phyloP scores from a whole-genome alignment of 2,113 vertebrate species.

The Glareola pratincola region DNA sequence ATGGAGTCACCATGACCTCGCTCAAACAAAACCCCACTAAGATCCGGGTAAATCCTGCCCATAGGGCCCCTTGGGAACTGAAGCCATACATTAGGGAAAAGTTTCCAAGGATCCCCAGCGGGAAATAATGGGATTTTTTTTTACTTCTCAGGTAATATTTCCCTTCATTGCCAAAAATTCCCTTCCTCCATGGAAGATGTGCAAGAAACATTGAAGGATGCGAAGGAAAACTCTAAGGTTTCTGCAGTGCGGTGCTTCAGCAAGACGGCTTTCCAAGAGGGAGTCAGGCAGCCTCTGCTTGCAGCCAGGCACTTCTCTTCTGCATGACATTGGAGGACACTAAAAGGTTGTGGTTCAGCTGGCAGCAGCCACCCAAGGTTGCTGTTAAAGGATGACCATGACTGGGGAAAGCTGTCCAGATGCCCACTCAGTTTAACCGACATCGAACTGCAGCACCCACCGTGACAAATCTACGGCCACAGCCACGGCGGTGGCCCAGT shows the following conservation, averaged over 20 bases:
- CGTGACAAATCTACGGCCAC: background rate
- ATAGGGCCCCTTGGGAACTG: background rate
- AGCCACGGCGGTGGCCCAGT: background rate
- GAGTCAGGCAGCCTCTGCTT: background rate
- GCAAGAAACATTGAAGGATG: background rate
- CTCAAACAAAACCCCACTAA: background rate
- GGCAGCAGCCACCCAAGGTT: background rate
- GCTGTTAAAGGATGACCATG: background rate
- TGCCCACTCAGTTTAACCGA: background rate
- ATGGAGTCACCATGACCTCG: background rate
- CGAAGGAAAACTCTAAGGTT: background rate
- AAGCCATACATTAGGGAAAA: background rate
- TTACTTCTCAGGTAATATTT: background rate
- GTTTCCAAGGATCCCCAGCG: background rate
- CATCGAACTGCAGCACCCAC: too few species aligned
- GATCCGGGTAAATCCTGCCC: background rate
- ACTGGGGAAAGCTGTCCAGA: background rate
- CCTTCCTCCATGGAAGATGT: background rate
- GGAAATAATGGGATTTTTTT: background rate
- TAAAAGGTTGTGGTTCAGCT: too few species aligned
- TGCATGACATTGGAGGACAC: background rate
- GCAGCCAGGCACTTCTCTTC: background rate
- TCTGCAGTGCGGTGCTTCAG: background rate
- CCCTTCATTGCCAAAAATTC: background rate
- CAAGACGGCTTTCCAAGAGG: background rate